Evolutionary conservation across 2,888 invertebrate genomes (phyloP).

Genomic region (Chaetogeoica ovagalla): DNA sequence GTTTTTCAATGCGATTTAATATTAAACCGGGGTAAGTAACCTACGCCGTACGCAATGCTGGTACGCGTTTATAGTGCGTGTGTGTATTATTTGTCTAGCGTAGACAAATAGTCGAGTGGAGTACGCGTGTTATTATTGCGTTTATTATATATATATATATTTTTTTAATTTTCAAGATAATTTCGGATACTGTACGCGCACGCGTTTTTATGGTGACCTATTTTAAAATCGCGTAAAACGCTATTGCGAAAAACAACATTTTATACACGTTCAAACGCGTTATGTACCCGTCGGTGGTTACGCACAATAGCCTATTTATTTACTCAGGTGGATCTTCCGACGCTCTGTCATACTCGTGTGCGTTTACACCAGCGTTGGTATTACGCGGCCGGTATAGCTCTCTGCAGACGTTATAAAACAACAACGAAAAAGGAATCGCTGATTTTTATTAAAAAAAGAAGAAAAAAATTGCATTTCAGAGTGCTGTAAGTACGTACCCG

Average conservation of each 20-base stretch:
- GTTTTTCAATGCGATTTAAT: too few species aligned
- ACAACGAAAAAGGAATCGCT: too few species aligned
- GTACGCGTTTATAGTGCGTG: too few species aligned
- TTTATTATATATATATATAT: not conserved
- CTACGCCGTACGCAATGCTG: too few species aligned
- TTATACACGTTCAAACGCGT: not conserved
- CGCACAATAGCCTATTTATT: slow-evolving; percentile 39
- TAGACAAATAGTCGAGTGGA: too few species aligned
- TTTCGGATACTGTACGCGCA: not conserved
- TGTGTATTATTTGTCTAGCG: too few species aligned
- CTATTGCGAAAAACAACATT: not conserved
- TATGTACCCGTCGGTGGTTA: too few species aligned
- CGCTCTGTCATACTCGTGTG: not conserved
- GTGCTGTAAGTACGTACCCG: too few species aligned
- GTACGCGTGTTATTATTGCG: too few species aligned
- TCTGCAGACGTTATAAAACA: not conserved
- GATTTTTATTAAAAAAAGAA: too few species aligned
- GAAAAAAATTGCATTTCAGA: too few species aligned
- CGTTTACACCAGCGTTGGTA: not conserved
- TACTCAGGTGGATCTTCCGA: slow-evolving; percentile 46
- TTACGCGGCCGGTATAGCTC: not conserved
- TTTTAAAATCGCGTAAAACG: slow-evolving; percentile 11
- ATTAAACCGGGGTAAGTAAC: too few species aligned
- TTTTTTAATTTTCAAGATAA: not conserved
- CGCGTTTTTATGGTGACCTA: not conserved